phyloP scores from a whole-genome alignment of 2,888 invertebrate species.

The Melipona bicolor region DNA sequence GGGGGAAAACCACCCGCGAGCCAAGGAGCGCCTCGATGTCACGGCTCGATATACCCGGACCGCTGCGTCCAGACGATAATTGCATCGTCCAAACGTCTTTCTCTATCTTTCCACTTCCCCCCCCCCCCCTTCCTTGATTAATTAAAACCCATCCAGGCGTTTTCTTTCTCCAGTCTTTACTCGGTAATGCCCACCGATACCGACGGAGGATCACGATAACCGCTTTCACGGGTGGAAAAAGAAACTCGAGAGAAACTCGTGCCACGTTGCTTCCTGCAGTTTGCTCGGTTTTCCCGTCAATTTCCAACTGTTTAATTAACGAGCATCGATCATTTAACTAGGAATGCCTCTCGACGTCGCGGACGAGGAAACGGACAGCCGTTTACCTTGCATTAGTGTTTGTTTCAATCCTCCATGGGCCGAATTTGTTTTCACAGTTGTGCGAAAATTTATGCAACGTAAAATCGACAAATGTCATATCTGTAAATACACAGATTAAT shows the following conservation, averaged over 20 bases:
- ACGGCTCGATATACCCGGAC: conserved; percentile 21
- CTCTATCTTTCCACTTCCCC: not conserved
- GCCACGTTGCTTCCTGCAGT: not conserved
- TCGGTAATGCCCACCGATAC: not conserved
- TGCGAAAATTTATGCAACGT: too few species aligned
- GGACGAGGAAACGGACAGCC: too few species aligned
- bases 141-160: conserved; percentile 18
- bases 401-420: too few species aligned
- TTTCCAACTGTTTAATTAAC: not conserved
- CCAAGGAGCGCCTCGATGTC: conserved; percentile 32
- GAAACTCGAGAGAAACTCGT: conserved; percentile 3
- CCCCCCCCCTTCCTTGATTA: conserved; percentile 3
- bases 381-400: too few species aligned
- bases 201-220: not conserved
- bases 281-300: not conserved
- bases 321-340: not conserved
- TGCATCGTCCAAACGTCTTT: conserved; percentile 25
- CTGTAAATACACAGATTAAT: too few species aligned
- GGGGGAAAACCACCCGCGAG: not conserved
- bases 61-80: conserved; percentile 27
- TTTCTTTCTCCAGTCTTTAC: not conserved
- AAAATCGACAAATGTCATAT: too few species aligned
- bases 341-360: too few species aligned
- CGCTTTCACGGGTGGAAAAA: not conserved
- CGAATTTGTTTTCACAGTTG: too few species aligned